Evolutionary conservation across 2,113 vertebrate species (phyloP).

Genomic region (Callionymus lyra): DNA sequence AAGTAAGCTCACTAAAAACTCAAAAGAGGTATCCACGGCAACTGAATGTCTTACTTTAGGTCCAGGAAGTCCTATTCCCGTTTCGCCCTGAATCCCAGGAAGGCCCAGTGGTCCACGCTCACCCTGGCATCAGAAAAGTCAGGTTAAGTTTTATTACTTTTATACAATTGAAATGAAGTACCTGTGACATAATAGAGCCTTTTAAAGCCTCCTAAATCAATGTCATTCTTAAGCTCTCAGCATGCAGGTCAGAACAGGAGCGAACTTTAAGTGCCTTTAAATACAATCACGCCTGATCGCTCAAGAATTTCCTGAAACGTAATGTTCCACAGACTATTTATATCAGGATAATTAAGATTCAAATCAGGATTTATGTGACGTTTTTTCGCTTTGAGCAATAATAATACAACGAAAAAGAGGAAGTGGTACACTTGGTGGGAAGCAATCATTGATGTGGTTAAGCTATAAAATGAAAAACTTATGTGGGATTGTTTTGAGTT

Average conservation of each 20-base stretch:
- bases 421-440: no score
- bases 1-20: neutral
- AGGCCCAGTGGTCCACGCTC: constrained; percentile 74
- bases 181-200: neutral
- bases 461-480: no score
- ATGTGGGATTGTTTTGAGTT: no score
- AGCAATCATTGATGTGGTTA: no score
- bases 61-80: constrained; percentile 77
- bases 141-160: neutral
- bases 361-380: neutral
- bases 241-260: no score
- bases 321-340: neutral
- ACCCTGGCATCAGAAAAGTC: constrained; percentile 65
- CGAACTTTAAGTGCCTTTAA: no score
- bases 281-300: no score
- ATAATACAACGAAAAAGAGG: neutral
- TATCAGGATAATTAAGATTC: neutral
- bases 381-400: no score
- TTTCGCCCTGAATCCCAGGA: constrained; percentile 78
- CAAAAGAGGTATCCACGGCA: neutral
- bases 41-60: constrained; percentile 66
- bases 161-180: neutral
- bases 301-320: constrained; percentile 4
- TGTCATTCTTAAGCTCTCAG: no score
- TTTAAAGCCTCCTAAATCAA: no score